Conservation (phyloP, 2,888 invertebrate genomes). For the Drosophila pseudotalamancana region DNA sequence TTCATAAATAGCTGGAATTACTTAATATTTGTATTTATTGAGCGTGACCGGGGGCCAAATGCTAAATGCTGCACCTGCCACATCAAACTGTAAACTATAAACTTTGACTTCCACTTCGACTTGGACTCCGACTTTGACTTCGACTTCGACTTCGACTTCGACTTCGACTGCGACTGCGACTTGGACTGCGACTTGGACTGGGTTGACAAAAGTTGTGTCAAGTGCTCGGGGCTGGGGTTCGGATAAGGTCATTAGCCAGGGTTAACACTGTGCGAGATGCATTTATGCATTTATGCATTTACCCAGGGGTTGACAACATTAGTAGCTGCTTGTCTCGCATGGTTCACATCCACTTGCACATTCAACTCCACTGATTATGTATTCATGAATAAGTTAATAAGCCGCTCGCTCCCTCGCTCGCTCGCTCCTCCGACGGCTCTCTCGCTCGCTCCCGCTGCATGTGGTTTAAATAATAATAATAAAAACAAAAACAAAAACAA, state of each 20-base stretch:
- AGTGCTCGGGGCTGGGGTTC: constrained; percentile 46
- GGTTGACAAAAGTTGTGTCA: constrained; percentile 56
- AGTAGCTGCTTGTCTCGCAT: constrained; percentile 47
- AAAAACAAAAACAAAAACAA: constrained; percentile 6
- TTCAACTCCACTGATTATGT: constrained; percentile 63
- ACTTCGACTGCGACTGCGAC: not conserved
- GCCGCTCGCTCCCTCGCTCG: constrained; percentile 4
- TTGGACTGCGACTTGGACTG: not conserved
- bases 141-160: not conserved
- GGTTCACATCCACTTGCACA: constrained; percentile 42
- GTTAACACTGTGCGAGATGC: constrained; percentile 15
- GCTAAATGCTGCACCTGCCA: constrained; percentile 57
- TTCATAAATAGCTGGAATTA: constrained; percentile 59
- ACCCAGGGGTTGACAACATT: constrained; percentile 71
- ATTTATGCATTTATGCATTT: constrained; percentile 22
- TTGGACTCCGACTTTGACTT: not conserved
- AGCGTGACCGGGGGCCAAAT: constrained; percentile 56
- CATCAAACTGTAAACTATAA: constrained; percentile 5
- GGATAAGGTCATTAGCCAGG: constrained; percentile 73
- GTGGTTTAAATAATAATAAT: constrained; percentile 48
- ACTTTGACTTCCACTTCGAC: not conserved
- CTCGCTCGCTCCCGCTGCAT: not conserved
- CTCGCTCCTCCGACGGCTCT: not conserved
- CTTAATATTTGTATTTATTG: constrained; percentile 68
- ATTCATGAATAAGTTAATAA: constrained; percentile 74